Conservation (phyloP, 2,888 invertebrate genomes). For the Philhelius pedissequus region DNA sequence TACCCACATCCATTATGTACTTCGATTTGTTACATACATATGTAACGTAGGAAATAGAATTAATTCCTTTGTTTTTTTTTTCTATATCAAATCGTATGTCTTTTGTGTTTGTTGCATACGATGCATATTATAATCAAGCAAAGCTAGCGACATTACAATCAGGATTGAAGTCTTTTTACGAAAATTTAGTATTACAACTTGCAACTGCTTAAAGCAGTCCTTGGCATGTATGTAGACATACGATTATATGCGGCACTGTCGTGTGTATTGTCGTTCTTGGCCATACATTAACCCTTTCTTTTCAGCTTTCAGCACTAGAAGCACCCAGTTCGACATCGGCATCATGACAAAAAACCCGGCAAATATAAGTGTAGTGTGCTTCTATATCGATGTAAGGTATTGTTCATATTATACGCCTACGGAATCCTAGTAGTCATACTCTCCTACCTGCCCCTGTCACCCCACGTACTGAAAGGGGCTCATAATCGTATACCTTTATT, state of each 20-base stretch:
- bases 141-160: conserved; percentile 29
- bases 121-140: conserved; percentile 30
- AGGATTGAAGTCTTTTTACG: background rate
- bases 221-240: background rate
- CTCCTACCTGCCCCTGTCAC: background rate
- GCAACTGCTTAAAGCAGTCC: conserved; percentile 23
- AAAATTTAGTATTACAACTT: conserved; percentile 1
- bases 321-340: background rate
- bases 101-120: background rate
- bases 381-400: background rate
- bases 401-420: background rate
- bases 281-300: background rate
- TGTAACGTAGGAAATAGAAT: conserved; percentile 35
- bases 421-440: background rate
- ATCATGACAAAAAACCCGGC: background rate
- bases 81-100: conserved; percentile 6
- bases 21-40: conserved; percentile 29
- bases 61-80: conserved; percentile 42
- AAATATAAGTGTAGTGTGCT: background rate
- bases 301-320: background rate
- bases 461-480: background rate
- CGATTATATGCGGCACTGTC: too few relatives aligned
- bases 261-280: too few relatives aligned
- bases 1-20: background rate
- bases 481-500: too few relatives aligned